Conservation (phyloP, 2,888 invertebrate genomes). For the Piscicola geometra region DNA sequence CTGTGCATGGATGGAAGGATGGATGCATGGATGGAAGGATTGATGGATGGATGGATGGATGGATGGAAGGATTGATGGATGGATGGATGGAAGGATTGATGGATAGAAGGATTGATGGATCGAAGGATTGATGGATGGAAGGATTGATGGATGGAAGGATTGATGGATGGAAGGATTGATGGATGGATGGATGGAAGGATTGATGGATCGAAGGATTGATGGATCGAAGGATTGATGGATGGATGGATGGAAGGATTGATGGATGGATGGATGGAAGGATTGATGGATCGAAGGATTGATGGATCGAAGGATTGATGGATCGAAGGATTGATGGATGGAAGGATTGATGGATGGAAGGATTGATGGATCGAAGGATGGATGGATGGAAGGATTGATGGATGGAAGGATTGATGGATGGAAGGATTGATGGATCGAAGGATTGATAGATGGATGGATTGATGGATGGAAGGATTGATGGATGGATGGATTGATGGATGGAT, state of each 20-base stretch:
- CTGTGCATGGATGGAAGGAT: neutral
- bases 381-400: constrained; percentile 10
- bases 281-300: neutral
- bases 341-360: neutral
- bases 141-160: too few relatives aligned
- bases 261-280: neutral
- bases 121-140: too few relatives aligned
- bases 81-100: too few relatives aligned
- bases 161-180: too few relatives aligned
- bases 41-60: neutral
- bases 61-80: too few relatives aligned
- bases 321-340: neutral
- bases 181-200: too few relatives aligned
- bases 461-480: too few relatives aligned
- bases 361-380: neutral
- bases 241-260: neutral
- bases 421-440: too few relatives aligned
- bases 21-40: neutral
- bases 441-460: too few relatives aligned
- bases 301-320: neutral
- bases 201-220: neutral
- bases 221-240: neutral
- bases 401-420: too few relatives aligned
- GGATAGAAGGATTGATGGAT: too few relatives aligned
- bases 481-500: too few relatives aligned